Percentiles rank a stretch among this genome's conserved stretches.
phyloP scores from a whole-genome alignment of 2,113 vertebrate species.

The Petrocephalus microphthalmus region DNA sequence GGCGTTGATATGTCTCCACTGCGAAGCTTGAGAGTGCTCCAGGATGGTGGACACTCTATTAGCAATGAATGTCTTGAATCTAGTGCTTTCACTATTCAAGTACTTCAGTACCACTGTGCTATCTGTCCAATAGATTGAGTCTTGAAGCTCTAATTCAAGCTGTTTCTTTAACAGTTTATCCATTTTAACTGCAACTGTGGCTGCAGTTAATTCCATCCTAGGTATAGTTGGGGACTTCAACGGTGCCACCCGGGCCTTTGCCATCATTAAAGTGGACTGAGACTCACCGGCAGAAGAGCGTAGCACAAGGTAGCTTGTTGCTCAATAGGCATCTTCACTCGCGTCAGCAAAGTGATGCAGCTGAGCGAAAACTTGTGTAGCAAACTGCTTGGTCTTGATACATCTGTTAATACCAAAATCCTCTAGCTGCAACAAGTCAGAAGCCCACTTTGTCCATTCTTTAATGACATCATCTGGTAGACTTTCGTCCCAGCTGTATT shows the following conservation, averaged over 20 bases:
- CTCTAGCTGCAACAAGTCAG: constrained; percentile 10
- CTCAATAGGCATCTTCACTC: constrained; percentile 25
- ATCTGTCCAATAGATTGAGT: constrained; percentile 26
- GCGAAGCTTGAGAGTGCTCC: constrained; percentile 3
- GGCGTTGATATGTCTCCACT: constrained; percentile 27
- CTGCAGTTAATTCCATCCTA: constrained; percentile 31
- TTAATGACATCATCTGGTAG: neutral
- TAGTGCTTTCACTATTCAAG: constrained; percentile 17
- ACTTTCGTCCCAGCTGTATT: constrained; percentile 4
- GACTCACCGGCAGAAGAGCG: neutral
- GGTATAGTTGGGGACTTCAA: constrained; percentile 6
- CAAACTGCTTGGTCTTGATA: constrained; percentile 17
- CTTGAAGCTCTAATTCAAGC: constrained; percentile 22
- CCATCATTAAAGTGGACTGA: constrained; percentile 23
- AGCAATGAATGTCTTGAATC: constrained; percentile 22
- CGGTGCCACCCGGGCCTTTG: constrained; percentile 27
- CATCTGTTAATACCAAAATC: constrained; percentile 28
- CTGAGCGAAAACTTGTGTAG: constrained; percentile 12
- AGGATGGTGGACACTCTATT: constrained; percentile 13
- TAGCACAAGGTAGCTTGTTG: constrained; percentile 17
- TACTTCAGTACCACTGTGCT: constrained; percentile 22
- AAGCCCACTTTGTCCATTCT: neutral
- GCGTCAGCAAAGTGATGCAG: constrained; percentile 25
- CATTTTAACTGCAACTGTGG: constrained; percentile 27
- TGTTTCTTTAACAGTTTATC: constrained; percentile 33